Conservation (phyloP, 2,888 invertebrate species). For the Caenorhabditis plicata region DNA sequence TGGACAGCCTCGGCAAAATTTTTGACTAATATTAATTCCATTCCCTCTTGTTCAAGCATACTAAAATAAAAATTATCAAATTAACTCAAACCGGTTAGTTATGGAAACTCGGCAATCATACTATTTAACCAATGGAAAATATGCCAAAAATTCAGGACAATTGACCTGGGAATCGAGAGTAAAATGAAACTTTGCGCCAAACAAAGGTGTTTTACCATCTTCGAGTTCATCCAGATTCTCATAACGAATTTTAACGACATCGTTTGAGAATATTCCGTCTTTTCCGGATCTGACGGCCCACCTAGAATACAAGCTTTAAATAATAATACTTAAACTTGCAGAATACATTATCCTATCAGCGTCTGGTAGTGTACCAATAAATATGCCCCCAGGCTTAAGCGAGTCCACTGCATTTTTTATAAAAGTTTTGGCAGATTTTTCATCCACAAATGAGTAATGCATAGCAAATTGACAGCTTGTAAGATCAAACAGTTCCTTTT, state of each 20-base stretch:
- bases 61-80: constrained; percentile 36
- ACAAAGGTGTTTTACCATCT: constrained; percentile 73
- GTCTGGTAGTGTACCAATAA: constrained; percentile 94
- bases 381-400: constrained; percentile 85
- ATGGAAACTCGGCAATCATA: constrained; percentile 26
- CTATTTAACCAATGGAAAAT: constrained; percentile 74
- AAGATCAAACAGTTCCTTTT: constrained; percentile 74
- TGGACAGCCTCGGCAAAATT: constrained; percentile 55
- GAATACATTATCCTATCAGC: constrained; percentile 83
- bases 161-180: constrained; percentile 89
- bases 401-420: constrained; percentile 87
- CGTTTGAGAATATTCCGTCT: constrained; percentile 65
- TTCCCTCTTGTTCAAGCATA: constrained; percentile 54
- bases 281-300: constrained; percentile 47
- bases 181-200: constrained; percentile 94
- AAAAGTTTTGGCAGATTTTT: constrained; percentile 67
- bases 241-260: constrained; percentile 69
- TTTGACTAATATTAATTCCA: constrained; percentile 59
- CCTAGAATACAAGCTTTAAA: constrained; percentile 38
- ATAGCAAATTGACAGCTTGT: constrained; percentile 97
- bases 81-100: not conserved
- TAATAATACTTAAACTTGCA: constrained; percentile 3
- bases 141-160: constrained; percentile 96
- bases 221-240: constrained; percentile 50
- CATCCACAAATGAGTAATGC: constrained; percentile 87